These are phyloP conservation scores for Pseudorasbora parva DNA, from an alignment of 2,113 vertebrate genomes.

Conservation along the genomic window DNA sequence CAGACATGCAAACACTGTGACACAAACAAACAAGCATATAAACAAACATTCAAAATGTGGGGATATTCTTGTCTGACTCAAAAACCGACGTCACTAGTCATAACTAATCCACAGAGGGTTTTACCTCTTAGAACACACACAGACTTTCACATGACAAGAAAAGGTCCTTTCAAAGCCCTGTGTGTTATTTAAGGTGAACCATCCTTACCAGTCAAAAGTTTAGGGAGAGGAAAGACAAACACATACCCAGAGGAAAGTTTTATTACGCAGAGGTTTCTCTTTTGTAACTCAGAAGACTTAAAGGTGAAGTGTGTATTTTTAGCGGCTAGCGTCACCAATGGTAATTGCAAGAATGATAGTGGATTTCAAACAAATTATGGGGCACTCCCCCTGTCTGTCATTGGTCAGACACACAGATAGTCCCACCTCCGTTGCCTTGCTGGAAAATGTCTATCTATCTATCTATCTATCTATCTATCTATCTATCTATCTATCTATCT, in stretches of 20 bases:
- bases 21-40: slow-evolving; percentile 23
- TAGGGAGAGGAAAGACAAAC: background rate
- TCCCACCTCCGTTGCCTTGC: background rate
- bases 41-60: background rate
- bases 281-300: slow-evolving; percentile 6
- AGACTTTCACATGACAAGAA: background rate
- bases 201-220: background rate
- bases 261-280: background rate
- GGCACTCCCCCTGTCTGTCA: background rate
- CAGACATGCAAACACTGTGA: slow-evolving; percentile 2
- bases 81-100: background rate
- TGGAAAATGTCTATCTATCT: background rate
- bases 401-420: background rate
- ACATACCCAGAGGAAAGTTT: slow-evolving; percentile 28
- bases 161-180: background rate
- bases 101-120: background rate
- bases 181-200: slow-evolving; percentile 18
- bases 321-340: background rate
- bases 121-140: background rate
- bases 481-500: too few species aligned
- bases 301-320: background rate
- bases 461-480: too few species aligned
- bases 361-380: background rate
- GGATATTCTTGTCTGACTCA: background rate
- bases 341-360: background rate